Evolutionary conservation across 2,113 vertebrate species (phyloP).

Genomic region (Gymnogyps californianus): DNA sequence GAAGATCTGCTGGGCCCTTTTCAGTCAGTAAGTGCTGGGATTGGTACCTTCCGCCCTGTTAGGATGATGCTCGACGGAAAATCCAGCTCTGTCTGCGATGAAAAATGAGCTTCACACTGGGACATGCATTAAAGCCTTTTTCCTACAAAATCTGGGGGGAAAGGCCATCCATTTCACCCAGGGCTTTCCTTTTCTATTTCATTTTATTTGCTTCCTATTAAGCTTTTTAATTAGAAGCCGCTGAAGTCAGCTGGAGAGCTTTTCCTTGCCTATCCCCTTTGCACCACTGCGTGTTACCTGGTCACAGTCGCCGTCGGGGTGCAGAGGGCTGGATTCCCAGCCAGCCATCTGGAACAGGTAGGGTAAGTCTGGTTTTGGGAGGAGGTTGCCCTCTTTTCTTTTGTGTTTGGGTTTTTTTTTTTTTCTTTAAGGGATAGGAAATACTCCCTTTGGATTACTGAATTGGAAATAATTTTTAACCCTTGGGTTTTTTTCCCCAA

Average conservation of each 20-base stretch:
- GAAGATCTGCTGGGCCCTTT: background rate
- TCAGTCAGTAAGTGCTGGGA: background rate
- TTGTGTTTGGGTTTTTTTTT: background rate
- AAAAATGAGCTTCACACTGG: background rate
- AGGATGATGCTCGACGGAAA: background rate
- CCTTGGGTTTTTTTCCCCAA: accelerated
- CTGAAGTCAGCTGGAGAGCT: background rate
- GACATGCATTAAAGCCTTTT: background rate
- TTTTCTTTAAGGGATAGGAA: background rate
- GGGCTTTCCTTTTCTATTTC: background rate
- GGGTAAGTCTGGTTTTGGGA: background rate
- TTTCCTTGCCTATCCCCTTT: background rate
- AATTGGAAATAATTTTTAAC: background rate
- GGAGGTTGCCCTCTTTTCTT: background rate
- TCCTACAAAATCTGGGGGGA: background rate
- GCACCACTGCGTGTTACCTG: background rate
- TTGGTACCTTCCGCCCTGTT: background rate
- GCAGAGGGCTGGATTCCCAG: background rate
- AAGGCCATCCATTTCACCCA: background rate
- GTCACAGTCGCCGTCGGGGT: accelerated
- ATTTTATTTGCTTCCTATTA: background rate
- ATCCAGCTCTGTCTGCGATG: accelerated
- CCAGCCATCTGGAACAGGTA: background rate
- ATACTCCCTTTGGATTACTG: background rate
- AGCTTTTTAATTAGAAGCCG: background rate